These are phyloP conservation scores for Philaenus spumarius DNA, from an alignment of 1,140 invertebrate species.

Conservation along the genomic window DNA sequence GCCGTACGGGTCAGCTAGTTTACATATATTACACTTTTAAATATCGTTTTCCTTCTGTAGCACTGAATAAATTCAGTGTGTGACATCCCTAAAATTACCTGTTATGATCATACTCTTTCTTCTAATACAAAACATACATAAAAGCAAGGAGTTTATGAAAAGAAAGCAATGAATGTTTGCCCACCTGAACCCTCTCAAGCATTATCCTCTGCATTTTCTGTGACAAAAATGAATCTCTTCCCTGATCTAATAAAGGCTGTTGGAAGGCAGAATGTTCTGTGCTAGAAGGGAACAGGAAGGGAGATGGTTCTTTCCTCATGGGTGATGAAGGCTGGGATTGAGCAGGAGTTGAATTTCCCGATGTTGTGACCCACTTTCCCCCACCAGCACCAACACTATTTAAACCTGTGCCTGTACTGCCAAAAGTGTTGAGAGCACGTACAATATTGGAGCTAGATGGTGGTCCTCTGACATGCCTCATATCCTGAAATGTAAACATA, in stretches of 20 bases:
- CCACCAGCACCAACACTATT: no score
- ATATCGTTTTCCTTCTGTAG: no score
- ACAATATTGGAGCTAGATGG: slow-evolving; percentile 53
- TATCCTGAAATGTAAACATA: slow-evolving; percentile 35
- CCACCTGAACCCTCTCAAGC: slow-evolving; percentile 34
- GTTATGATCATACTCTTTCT: no score
- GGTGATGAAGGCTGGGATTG: slow-evolving; percentile 57
- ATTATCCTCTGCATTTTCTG: slow-evolving; percentile 43
- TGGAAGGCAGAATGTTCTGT: slow-evolving; percentile 18
- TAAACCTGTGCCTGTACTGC: slow-evolving; percentile 32
- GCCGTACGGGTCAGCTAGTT: no score
- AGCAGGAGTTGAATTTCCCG: slow-evolving; percentile 36
- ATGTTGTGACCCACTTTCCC: no score
- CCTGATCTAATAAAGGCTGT: slow-evolving; percentile 13
- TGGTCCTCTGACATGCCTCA: slow-evolving; percentile 37
- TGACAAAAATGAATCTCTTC: slow-evolving; percentile 31
- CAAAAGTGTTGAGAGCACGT: slow-evolving; percentile 50
- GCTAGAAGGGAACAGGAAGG: slow-evolving; percentile 42
- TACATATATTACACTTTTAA: no score
- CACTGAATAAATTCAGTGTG: no score
- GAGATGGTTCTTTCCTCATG: slow-evolving; percentile 53
- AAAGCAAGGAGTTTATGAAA: no score
- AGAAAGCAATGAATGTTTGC: not conserved
- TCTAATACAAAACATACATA: no score
- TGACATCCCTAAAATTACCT: no score